Evolutionary conservation across 2,797 vertebrate species (phyloP).

Genomic region (Tangara arthus): DNA sequence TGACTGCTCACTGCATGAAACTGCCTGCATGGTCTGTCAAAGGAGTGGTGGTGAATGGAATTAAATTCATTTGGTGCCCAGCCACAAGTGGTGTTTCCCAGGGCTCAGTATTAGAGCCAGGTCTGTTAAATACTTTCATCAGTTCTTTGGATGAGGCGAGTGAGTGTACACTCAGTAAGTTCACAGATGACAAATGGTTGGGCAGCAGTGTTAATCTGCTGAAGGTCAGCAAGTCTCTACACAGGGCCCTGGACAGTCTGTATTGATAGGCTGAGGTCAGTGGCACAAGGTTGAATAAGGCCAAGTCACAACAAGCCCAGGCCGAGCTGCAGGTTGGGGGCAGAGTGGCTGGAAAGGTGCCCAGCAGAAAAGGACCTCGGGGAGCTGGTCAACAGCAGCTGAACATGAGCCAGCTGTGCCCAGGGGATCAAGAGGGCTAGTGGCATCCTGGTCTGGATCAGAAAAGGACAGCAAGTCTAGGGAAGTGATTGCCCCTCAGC

Average conservation of each 20-base stretch:
- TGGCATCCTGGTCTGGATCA: too few relatives aligned
- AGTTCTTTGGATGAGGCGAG: accelerated
- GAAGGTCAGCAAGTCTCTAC: not conserved
- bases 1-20: not conserved
- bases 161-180: too few relatives aligned
- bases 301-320: not conserved
- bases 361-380: too few relatives aligned
- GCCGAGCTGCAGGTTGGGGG: accelerated
- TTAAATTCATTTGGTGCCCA: not conserved
- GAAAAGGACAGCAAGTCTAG: too few relatives aligned
- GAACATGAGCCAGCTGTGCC: too few relatives aligned
- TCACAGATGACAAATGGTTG: not conserved
- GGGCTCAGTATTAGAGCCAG: not conserved
- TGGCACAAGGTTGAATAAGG: not conserved
- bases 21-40: not conserved
- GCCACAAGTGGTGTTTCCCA: not conserved
- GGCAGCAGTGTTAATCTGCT: not conserved
- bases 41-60: not conserved
- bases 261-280: not conserved
- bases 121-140: not conserved
- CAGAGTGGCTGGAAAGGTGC: not conserved
- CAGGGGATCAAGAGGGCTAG: too few relatives aligned
- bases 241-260: too few relatives aligned
- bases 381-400: too few relatives aligned
- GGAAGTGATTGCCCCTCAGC: too few relatives aligned